Evolutionary conservation across 2,888 invertebrate genomes (phyloP), one percentile per base, ranked within the genome.

Genomic region (Zygogramma bicolorata): DNA sequence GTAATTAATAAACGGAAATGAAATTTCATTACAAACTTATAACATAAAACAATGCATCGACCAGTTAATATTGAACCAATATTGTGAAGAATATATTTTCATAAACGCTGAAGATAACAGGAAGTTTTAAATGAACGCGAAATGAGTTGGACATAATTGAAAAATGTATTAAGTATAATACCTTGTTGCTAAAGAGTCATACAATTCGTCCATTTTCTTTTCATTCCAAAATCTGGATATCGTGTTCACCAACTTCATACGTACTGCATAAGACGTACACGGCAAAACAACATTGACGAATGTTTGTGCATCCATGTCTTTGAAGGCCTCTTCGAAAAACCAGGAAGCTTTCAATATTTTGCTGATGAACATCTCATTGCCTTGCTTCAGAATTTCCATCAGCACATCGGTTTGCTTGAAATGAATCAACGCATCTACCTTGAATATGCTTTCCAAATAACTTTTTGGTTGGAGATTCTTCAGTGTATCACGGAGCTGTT

Each of bases 181-280:
- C 81, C 81, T 80, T 79, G 68, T 68, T 78, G 20, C 8, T 57
- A 80, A 31, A 15, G 46, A 53, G 67, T 81, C 79, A 68, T 74
- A 79, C 15, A 81, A 58, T 62, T 75, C 31, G 46, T 81, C 79
- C 58, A 79, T 68, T 61, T 75, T 73, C 10, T 68, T 70, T 62
- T 73, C 72, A 65, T 22, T 42, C 38, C 75, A 60, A 53, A 62
- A 65, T 34, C 70, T 49, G 38, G 75, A 72, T 0, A 82, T 34
- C 27, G 76, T 80, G 34, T 76, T 80, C 29, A 81, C 60, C 42
- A 81, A 70, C 70, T 80, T 82, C 69, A 77, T 77, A 53, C 78
- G 74, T 38, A 78, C 31, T 29, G 74, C 68, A 67, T 71, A 80
- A 13, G 81, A 81, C 13, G 80, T 69, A 18, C 61, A 31, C 7